Conservation (phyloP, 2,113 vertebrate genomes). For the Passer domesticus region DNA sequence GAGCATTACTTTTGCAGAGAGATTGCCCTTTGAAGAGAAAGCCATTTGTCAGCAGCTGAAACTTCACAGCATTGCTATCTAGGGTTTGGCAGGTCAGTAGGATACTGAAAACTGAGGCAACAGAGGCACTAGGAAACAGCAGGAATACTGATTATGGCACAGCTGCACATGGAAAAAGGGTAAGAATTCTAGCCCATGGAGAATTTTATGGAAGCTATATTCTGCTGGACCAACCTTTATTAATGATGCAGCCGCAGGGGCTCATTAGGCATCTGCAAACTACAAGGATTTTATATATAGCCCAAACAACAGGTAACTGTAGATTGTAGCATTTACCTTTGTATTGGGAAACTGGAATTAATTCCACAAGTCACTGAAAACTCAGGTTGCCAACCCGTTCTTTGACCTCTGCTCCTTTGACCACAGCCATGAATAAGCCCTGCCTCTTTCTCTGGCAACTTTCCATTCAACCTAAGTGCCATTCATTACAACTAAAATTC, state of each 20-base stretch:
- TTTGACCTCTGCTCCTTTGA: not conserved
- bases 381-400: not conserved
- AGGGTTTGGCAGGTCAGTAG: not conserved
- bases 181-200: not conserved
- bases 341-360: not conserved
- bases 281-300: not conserved
- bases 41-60: not conserved
- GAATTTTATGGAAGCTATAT: not conserved
- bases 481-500: not conserved
- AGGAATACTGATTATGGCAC: conserved; percentile 23
- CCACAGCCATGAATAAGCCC: not conserved
- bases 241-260: not conserved
- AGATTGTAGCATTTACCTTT: not conserved
- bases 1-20: not conserved
- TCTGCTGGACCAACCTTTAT: not conserved
- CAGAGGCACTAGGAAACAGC: not conserved
- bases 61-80: not conserved
- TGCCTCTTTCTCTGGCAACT: not conserved
- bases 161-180: not conserved
- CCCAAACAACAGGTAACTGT: not conserved
- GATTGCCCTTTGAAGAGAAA: not conserved
- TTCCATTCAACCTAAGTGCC: not conserved
- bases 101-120: not conserved
- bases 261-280: conserved; percentile 17
- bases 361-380: not conserved